Conservation (phyloP, 2,888 invertebrate species). For the Chaitophorus viminalis region DNA sequence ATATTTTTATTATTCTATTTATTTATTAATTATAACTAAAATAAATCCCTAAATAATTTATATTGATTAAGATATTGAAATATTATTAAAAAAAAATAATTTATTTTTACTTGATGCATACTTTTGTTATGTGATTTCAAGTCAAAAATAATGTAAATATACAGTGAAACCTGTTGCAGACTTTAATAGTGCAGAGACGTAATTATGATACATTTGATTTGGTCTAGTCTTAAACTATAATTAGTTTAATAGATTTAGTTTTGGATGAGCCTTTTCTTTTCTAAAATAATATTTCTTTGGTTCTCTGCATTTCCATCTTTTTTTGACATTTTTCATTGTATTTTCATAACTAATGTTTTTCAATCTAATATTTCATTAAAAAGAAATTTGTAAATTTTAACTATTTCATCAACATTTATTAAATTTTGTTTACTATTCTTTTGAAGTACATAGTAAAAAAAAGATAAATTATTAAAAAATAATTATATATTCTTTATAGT, state of each 20-base stretch:
- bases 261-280: not conserved
- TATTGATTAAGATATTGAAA: not conserved
- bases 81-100: not conserved
- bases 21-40: conserved; percentile 9
- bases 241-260: not conserved
- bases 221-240: not conserved
- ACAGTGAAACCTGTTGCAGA: not conserved
- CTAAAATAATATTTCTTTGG: not conserved
- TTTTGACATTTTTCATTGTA: not conserved
- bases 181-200: too few species aligned
- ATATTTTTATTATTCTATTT: not conserved
- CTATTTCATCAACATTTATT: conserved; percentile 2
- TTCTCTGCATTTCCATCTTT: not conserved
- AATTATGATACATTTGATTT: not conserved
- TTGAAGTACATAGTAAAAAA: not conserved
- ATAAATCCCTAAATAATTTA: not conserved
- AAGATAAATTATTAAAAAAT: not conserved
- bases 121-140: not conserved
- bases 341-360: not conserved
- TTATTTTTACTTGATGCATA: not conserved
- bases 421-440: not conserved
- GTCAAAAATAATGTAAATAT: not conserved
- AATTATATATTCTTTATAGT: too few species aligned
- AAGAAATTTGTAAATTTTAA: conserved; percentile 12
- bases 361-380: not conserved